These are phyloP conservation scores for Columbina picui DNA, from an alignment of 2,113 vertebrate species.

Conservation along the genomic window DNA sequence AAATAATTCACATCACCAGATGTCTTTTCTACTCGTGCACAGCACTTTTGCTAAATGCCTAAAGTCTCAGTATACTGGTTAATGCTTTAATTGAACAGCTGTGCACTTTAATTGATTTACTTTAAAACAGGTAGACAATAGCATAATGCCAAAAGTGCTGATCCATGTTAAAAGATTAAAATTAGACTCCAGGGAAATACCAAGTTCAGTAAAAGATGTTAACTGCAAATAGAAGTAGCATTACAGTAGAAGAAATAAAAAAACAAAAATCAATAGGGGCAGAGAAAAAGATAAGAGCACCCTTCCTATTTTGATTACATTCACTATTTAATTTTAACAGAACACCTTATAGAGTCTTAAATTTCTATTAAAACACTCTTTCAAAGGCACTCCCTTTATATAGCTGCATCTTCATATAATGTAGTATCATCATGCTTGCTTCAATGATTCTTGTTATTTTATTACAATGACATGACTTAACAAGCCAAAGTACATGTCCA, in stretches of 20 bases:
- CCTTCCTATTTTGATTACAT: conserved; percentile 20
- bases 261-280: conserved; percentile 66
- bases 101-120: conserved; percentile 77
- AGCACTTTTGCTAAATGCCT: neutral
- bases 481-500: conserved; percentile 70
- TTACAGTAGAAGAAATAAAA: neutral
- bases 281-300: conserved; percentile 63
- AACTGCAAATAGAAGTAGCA: conserved; percentile 20
- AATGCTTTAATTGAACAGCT: conserved; percentile 68
- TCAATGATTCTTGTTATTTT: conserved; percentile 63
- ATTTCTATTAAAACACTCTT: conserved; percentile 9
- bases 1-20: neutral
- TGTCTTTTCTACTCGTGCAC: neutral
- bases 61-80: neutral
- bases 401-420: neutral
- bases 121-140: conserved; percentile 48
- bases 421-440: conserved; percentile 18
- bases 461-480: conserved; percentile 66
- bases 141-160: conserved; percentile 58
- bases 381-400: conserved; percentile 3
- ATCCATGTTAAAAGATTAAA: conserved; percentile 75
- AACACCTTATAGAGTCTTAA: conserved; percentile 23
- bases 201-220: conserved; percentile 54
- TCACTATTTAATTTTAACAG: conserved; percentile 60
- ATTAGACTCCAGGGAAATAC: conserved; percentile 69